These are phyloP conservation scores for Sarcophaga variegata DNA, from an alignment of 2,888 invertebrate genomes.

Conservation along the genomic window DNA sequence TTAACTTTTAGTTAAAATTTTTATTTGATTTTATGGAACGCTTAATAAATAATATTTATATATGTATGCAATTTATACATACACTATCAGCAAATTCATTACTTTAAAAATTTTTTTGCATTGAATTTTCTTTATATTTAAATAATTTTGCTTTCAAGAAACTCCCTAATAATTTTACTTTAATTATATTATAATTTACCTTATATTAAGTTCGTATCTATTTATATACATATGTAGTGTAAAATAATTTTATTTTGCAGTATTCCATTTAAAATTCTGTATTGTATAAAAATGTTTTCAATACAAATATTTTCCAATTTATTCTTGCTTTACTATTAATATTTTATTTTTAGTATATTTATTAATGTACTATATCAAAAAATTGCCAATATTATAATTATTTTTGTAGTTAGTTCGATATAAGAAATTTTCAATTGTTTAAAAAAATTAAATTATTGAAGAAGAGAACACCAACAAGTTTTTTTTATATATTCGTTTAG, in stretches of 20 bases:
- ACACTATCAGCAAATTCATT: too few species aligned
- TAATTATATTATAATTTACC: too few species aligned
- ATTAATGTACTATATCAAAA: background rate
- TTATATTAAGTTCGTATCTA: slow-evolving; percentile 5
- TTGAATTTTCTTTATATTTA: too few species aligned
- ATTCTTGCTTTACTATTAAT: background rate
- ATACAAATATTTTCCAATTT: slow-evolving; percentile 3
- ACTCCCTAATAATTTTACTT: too few species aligned
- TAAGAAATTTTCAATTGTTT: background rate
- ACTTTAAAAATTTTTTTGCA: too few species aligned
- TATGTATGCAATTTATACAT: too few species aligned
- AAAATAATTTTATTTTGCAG: background rate
- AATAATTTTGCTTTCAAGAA: too few species aligned
- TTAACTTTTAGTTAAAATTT: too few species aligned
- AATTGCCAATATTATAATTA: slow-evolving; percentile 46
- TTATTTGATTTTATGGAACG: too few species aligned
- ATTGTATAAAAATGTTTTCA: background rate
- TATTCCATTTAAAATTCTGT: background rate
- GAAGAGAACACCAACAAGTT: background rate
- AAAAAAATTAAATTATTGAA: background rate
- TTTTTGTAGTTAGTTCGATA: slow-evolving; percentile 39
- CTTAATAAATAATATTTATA: too few species aligned
- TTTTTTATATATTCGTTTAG: background rate
- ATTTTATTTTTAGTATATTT: background rate
- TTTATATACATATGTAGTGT: background rate